Evolutionary conservation across 2,888 invertebrate species (phyloP), one percentile per base, ranked within the genome.

Genomic region (Dynastes tityus): DNA sequence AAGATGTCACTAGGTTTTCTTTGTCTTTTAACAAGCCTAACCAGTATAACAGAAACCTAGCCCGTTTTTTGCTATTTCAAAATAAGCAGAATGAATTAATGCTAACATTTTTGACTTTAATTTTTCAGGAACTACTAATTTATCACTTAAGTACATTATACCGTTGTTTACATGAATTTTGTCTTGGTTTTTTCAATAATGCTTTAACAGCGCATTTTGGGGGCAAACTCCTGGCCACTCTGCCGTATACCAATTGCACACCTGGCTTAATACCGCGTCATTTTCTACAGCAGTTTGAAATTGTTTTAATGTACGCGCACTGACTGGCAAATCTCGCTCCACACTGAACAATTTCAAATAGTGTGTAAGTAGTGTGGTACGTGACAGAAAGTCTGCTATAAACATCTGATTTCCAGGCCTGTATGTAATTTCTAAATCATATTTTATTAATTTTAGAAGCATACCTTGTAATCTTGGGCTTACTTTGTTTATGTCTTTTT

Each of bases 401-500:
- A 53, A 53, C 53, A 53, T 53, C 53, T 53, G 53, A 53, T 53
- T 53, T n/a, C 53, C 53, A 53, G 6, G 53, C 2, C 2, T 53
- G 53, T 53, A 9, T 53, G 6, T 53, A 53, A 53, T n/a, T 53
- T 53, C 53, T 53, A 53, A 9, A 53, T 53, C 53, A 53, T 53
- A 53, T 53, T 53, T 53, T 53, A 53, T 53, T 53, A 4, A 8
- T 53, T 16, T 16, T 16, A 16, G 16, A 16, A 16, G 16, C 16
- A 16, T 16, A 16, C 16, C 16, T 16, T 16, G 16, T 16, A 16
- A 16, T 16, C 16, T 16, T 16, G 16, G 16, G 16, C 16, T 16
- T 16, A 16, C 16, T 16, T 16, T 16, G 16, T 16, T 16, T 16
- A 16, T 16, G 16, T 37, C 37, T 37, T 37, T 37, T 37, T 37